A percentile compares a stretch with the other conserved stretches of the same genome.
These are phyloP conservation scores for Ceuthmochares aereus DNA, from an alignment of 2,113 vertebrate genomes.

Conservation along the genomic window DNA sequence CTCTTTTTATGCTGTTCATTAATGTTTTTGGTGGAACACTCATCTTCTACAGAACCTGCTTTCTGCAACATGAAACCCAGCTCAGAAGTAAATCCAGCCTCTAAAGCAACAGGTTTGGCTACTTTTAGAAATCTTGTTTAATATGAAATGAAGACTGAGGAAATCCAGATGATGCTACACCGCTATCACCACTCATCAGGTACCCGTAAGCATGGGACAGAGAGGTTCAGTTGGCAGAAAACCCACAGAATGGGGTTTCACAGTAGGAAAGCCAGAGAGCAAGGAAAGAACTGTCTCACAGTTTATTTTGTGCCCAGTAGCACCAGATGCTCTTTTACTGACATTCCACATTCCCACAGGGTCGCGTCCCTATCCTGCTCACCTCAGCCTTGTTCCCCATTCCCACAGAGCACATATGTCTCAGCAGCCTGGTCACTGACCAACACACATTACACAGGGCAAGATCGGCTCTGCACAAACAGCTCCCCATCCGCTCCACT, in stretches of 20 bases:
- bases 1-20: not conserved
- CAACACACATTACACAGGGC: fast-evolving
- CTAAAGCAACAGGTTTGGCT: not conserved
- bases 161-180: not conserved
- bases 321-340: not conserved
- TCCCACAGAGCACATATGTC: not conserved
- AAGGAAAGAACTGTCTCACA: fast-evolving
- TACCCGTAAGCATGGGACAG: not conserved
- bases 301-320: not conserved
- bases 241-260: too few relatives aligned
- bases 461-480: not conserved
- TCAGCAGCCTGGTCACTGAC: not conserved
- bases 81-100: not conserved
- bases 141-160: not conserved
- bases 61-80: not conserved
- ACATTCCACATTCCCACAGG: not conserved
- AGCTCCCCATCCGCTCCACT: not conserved
- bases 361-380: not conserved
- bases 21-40: not conserved
- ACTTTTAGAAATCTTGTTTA: not conserved
- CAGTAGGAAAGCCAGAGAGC: not conserved
- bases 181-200: not conserved
- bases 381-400: not conserved
- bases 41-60: not conserved
- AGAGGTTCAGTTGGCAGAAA: not conserved